phyloP scores from a whole-genome alignment of 2,888 invertebrate species.

The Tuberolachnus salignus region DNA sequence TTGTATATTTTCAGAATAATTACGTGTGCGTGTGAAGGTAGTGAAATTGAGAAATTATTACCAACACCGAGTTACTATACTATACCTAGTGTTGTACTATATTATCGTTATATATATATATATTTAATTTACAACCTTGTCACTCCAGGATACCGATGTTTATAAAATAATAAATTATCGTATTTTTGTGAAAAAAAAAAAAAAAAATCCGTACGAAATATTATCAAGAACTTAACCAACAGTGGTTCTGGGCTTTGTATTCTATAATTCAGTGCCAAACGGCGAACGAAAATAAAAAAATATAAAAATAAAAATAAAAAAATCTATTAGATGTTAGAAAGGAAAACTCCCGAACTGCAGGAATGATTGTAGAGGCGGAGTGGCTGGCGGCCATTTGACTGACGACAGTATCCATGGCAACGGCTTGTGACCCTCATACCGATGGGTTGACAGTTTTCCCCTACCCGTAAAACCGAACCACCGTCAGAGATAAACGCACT shows the following conservation, averaged over 20 bases:
- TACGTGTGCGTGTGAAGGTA: too few species aligned
- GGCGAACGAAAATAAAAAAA: too few species aligned
- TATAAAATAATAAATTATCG: too few species aligned
- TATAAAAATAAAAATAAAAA: too few species aligned
- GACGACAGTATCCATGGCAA: conserved; percentile 56
- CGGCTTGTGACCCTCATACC: conserved; percentile 53
- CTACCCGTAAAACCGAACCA: conserved; percentile 13
- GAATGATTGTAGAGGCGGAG: conserved; percentile 53
- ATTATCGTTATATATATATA: too few species aligned
- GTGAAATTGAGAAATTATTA: too few species aligned
- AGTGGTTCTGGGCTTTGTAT: conserved; percentile 5
- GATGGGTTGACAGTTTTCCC: conserved; percentile 53
- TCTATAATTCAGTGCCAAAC: conserved; percentile 32
- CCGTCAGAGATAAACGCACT: conserved; percentile 39
- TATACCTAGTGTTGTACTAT: too few species aligned
- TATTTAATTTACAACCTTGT: too few species aligned
- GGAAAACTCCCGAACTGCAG: conserved; percentile 27
- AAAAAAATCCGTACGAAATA: background rate
- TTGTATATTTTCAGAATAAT: too few species aligned
- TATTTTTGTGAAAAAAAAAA: too few species aligned
- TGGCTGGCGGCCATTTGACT: conserved; percentile 56
- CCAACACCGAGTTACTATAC: too few species aligned
- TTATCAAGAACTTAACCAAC: background rate
- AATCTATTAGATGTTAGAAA: conserved; percentile 33
- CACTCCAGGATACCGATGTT: too few species aligned